Base-by-base conservation (phyloP, 2,113 vertebrate species). In the Ailurus styani region DNA sequence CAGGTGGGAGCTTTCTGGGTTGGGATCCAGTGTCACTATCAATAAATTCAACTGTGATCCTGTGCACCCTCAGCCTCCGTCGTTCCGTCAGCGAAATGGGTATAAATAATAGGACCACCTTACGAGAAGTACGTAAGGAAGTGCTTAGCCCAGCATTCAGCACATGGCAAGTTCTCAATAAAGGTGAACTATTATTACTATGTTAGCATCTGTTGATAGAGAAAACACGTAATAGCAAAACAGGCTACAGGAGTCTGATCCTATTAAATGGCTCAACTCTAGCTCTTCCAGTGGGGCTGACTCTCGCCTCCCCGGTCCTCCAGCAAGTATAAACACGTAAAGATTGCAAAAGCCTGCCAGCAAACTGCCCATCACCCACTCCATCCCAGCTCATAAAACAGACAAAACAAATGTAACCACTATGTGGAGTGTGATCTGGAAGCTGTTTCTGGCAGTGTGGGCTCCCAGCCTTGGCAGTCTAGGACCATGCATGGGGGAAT, bases 251-350 rank as follows among this genome's bases (percentile, higher is more conserved):
- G 75, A 95, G 91, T 88, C 89, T 6, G 66, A 42, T 66, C 72
- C 37, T 47, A 47, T 88, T 75, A 75, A 94, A 93, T 83, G 90
- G 87, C 42, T 98, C 94, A 17, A 87, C 83, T 79, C 77, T 87
- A 90, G 93, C 85, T 52, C 95, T 82, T 50, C 42, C 15, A 82
- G 81, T 57, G 66, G 77, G 47, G 96, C 93, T 78, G 84, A 37
- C 50, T 62, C 31, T 7, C 42, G 7, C 83, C 45, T 87, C 25
- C 23, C 40, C 0, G 23, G 62, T 31, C 73, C 83, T 37, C 45
- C 13, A 79, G 68, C 97, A 91, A 97, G 97, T 42, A 70, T 81
- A 87, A 95, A 97, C 96, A 96, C 0, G 45, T 40, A 55, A 68
- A 89, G 93, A 54, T 42, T 25, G 93, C 87, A 42, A 62, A 68